Evolutionary conservation across 2,888 invertebrate genomes (phyloP).

Genomic region (Scaptomyza tumidula): DNA sequence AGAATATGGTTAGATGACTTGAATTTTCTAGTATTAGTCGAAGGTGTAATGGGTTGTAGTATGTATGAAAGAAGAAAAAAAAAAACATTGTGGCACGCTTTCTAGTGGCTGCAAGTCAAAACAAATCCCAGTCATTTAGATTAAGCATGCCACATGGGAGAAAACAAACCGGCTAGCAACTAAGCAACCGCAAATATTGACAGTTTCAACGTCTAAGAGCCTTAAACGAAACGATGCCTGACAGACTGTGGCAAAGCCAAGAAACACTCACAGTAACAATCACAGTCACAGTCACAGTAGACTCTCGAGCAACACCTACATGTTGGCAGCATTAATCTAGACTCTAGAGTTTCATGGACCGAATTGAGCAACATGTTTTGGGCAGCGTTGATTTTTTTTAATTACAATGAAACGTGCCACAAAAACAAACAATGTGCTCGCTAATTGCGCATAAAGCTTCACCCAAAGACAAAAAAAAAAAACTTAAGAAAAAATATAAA

Average conservation of each 20-base stretch:
- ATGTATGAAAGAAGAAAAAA: neutral
- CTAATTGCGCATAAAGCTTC: slow-evolving; percentile 73
- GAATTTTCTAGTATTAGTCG: slow-evolving; percentile 13
- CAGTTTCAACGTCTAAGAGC: slow-evolving; percentile 40
- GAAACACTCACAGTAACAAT: slow-evolving; percentile 14
- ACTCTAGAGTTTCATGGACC: slow-evolving; percentile 24
- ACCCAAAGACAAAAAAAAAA: slow-evolving; percentile 38
- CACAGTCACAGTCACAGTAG: slow-evolving; percentile 11
- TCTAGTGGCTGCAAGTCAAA: slow-evolving; percentile 5
- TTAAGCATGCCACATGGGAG: slow-evolving; percentile 26
- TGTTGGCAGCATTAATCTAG: slow-evolving; percentile 27
- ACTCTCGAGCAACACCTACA: slow-evolving; percentile 41
- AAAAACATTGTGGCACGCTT: slow-evolving; percentile 12
- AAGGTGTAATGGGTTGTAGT: slow-evolving; percentile 6
- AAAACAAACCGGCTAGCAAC: slow-evolving; percentile 24
- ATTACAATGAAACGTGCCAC: slow-evolving; percentile 76
- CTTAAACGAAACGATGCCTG: slow-evolving; percentile 17
- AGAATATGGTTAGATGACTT: slow-evolving; percentile 22
- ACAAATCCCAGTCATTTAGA: slow-evolving; percentile 36
- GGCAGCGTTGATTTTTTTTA: slow-evolving; percentile 61
- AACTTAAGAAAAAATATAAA: neutral
- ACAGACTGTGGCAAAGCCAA: neutral
- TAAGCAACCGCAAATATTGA: slow-evolving; percentile 50
- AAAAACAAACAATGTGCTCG: slow-evolving; percentile 69
- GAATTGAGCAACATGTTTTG: slow-evolving; percentile 43